These are phyloP conservation scores for Tychaedon coryphoeus DNA, from an alignment of 2,113 vertebrate species.

Conservation along the genomic window DNA sequence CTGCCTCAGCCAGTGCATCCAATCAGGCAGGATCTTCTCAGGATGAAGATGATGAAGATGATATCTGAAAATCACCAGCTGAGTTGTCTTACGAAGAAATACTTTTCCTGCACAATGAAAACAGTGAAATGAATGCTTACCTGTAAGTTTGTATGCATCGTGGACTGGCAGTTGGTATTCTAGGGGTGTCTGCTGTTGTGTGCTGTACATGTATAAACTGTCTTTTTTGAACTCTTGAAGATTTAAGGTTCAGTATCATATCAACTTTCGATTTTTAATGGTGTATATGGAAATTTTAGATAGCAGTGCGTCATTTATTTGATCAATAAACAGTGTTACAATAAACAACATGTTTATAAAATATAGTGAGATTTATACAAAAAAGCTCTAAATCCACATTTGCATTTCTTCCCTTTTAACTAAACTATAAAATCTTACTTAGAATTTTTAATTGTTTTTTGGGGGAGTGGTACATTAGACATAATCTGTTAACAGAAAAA, in stretches of 20 bases:
- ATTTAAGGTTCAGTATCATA: conserved; percentile 82
- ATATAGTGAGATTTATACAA: conserved; percentile 78
- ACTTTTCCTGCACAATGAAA: conserved; percentile 75
- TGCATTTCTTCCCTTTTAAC: conserved; percentile 81
- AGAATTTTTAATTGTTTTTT: conserved; percentile 76
- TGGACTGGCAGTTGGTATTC: conserved; percentile 78
- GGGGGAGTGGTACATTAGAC: conserved; percentile 52
- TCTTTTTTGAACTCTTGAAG: conserved; percentile 78
- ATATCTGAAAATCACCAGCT: conserved; percentile 85
- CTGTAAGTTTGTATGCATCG: conserved; percentile 76
- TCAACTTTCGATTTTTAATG: conserved; percentile 83
- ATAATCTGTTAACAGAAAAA: conserved; percentile 52
- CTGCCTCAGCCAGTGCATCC: conserved; percentile 89
- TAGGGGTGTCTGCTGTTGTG: conserved; percentile 79
- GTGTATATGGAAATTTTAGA: conserved; percentile 85
- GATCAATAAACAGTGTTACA: conserved; percentile 84
- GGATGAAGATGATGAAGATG: conserved; percentile 98
- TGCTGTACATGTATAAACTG: conserved; percentile 77
- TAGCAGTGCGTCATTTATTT: conserved; percentile 78
- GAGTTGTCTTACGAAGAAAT: conserved; percentile 67
- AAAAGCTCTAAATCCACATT: conserved; percentile 73
- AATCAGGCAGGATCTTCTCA: conserved; percentile 95
- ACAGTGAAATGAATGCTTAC: conserved; percentile 77
- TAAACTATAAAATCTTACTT: conserved; percentile 71
- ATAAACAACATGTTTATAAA: conserved; percentile 78